Base-by-base conservation (phyloP, 2,113 vertebrate species). In the Deroptyus accipitrinus region DNA sequence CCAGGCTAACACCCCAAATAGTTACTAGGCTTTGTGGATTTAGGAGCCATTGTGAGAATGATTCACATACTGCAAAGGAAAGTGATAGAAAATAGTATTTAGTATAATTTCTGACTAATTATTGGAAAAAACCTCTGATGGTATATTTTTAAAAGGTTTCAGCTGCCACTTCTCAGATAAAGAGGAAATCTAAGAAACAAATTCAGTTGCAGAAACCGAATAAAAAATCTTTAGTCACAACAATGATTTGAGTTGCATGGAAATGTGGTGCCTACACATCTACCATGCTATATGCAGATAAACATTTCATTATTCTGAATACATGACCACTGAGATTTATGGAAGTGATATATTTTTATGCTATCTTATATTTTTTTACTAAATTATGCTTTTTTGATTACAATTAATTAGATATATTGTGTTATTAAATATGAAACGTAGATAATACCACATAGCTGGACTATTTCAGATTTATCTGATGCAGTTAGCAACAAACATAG, bases 361-460 rank as follows among this genome's bases (percentile, higher is more conserved):
- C 91, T 96, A 72, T 84, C 82, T 93, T 97, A 67, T 87, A 87
- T 94, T 97, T 96, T 97, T 96, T 94, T 73, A 33, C 86, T 94
- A 97, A 97, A 96, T 63, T 2, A 95, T 91, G 55, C 22, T 92
- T 97, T 97, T 97, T 96, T 88, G 25, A 97, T 96, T 90, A 88
- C 96, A 97, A 94, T 94, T 96, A 96, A 96, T 78, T 97, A 96
- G 68, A 86, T 96, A 62, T 95, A 94, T 91, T 95, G 62, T 72
- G 77, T 84, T 97, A 86, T 84, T 95, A 95, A 96, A 97, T 94
- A 97, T 94, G 92, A 97, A 97, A 96, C 70, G 81, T 93, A 95
- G 95, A 91, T 92, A 97, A 96, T 90, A 94, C 59, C 86, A 79
- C 77, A 90, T 76, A 97, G 52, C 57, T 94, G 88, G 88, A 91